phyloP scores from a whole-genome alignment of 2,113 vertebrate genomes.

The Hemicordylus capensis region DNA sequence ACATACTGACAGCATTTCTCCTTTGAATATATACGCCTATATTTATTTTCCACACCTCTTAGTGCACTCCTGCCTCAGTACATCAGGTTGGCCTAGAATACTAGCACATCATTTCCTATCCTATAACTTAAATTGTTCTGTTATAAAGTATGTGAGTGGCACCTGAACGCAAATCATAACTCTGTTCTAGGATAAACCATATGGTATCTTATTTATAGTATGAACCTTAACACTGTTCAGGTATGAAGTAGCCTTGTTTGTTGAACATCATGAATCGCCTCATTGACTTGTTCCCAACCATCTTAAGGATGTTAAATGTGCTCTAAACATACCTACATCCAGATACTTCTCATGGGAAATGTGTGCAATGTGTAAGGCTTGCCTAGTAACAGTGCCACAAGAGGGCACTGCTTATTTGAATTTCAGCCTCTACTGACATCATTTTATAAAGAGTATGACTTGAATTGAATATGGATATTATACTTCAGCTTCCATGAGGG shows the following conservation, averaged over 20 bases:
- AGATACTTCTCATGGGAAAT: neutral
- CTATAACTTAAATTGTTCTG: too few species aligned
- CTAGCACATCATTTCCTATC: too few species aligned
- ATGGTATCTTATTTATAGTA: too few species aligned
- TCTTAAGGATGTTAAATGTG: too few species aligned
- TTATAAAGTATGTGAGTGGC: neutral
- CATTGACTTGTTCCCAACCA: neutral
- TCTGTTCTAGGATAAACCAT: neutral
- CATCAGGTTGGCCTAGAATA: too few species aligned
- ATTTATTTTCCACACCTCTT: too few species aligned
- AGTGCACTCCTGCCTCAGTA: too few species aligned
- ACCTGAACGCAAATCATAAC: neutral
- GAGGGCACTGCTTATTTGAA: conserved; percentile 10
- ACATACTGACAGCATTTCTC: neutral
- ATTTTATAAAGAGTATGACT: neutral
- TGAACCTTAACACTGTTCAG: too few species aligned
- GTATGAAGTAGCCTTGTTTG: too few species aligned
- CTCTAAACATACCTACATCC: neutral
- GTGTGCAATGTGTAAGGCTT: neutral
- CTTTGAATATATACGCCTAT: too few species aligned
- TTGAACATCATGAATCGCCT: neutral
- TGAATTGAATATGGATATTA: neutral
- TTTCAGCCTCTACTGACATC: neutral
- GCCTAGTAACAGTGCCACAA: neutral
- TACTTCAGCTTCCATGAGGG: neutral